Base-by-base conservation (phyloP, 2,113 vertebrate genomes). In the Elaphurus davidianus region DNA sequence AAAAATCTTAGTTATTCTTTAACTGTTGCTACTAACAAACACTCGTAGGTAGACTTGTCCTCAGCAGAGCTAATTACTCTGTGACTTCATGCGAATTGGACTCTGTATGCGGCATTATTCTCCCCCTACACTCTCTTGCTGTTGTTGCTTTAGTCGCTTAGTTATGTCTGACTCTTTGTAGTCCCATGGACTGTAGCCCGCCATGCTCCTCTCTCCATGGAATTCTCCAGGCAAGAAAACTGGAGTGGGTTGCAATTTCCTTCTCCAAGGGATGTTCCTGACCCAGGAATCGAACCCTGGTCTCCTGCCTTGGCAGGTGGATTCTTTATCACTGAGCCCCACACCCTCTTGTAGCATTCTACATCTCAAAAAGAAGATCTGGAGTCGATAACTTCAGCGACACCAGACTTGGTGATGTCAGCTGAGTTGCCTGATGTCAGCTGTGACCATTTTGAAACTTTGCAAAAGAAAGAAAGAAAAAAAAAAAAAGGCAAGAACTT, bases 1-100 rank as follows among this genome's bases (percentile, higher is more conserved):
- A 43, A 43, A 40, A 25, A 1, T 19, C 71, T 25, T 14, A 7
- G 71, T 4, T 14, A 27, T 3, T 76, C 71, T 33, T 2, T 6
- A 40, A 3, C 71, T 27, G 71, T 15, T 15, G 71, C 40, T 23
- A 12, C 40, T 2, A 43, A 43, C 36, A 4, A 2, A 13, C 23
- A 1, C 71, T 43, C 3, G 36, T 4, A 13, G 23, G 36, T 0
- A 7, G 71, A 0, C 71, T 13, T 2, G 71, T 2, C 40, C 71
- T 43, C 0, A 43, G 67, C 71, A 27, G 36, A 27, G 71, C 40
- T 4, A 1, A 1, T 3, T 0, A 0, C 36, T 25, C 21, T 13
- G 36, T 5, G 71, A 40, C 40, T 27, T 14, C 23, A 1, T 2
- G 21, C 21, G 36, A 25, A 11, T 2, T 1, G 36, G 2, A 2